These are phyloP conservation scores for Halcyon malimbica DNA, from an alignment of 2,113 vertebrate genomes.

Conservation along the genomic window DNA sequence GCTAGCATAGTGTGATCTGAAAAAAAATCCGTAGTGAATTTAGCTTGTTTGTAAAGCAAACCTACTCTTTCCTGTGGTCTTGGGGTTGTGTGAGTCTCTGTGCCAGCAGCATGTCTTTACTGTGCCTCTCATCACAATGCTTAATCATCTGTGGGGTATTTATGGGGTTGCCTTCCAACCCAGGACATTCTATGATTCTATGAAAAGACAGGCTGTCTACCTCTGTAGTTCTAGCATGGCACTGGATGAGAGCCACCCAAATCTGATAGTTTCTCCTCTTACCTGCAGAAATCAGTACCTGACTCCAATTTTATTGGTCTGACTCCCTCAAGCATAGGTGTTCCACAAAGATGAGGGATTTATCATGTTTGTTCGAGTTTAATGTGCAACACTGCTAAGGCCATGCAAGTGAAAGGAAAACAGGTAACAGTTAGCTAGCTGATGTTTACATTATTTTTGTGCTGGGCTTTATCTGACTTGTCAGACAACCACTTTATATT, in stretches of 20 bases:
- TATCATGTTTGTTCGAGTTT: not conserved
- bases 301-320: not conserved
- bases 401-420: not conserved
- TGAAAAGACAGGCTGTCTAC: not conserved
- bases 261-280: not conserved
- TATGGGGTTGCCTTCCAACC: not conserved
- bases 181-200: not conserved
- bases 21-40: not conserved
- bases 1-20: not conserved
- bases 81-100: not conserved
- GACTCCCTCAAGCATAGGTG: not conserved
- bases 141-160: not conserved
- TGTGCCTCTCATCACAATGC: not conserved
- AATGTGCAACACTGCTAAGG: not conserved
- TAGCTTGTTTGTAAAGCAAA: not conserved
- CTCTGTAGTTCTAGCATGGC: not conserved
- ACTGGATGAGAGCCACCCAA: not conserved
- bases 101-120: not conserved
- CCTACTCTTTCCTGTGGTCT: not conserved
- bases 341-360: not conserved
- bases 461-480: constrained; percentile 10
- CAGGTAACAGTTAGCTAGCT: not conserved
- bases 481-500: constrained; percentile 3
- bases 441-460: constrained; percentile 34
- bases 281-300: not conserved